Base-by-base conservation (phyloP, 2,113 vertebrate genomes). In the Ptychochromis oligacanthus region DNA sequence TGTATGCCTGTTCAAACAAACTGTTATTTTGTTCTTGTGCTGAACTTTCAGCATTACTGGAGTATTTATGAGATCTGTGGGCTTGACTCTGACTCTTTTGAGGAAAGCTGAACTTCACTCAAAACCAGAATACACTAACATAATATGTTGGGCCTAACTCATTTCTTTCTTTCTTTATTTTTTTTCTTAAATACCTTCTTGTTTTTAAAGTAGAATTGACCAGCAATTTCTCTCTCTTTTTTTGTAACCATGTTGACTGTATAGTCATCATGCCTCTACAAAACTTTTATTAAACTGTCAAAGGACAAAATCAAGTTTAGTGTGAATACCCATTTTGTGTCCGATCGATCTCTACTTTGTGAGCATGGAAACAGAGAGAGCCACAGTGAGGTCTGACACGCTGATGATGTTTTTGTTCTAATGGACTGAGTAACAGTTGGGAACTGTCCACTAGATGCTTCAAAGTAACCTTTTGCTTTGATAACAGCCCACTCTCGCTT, bases 391-490 rank as follows among this genome's bases (percentile, higher is more conserved):
- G 43, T 61, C 57, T 38, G 56, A 34, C 79, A 61, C n/a, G 1
- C 31, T 11, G 67, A 75, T 75, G 43, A 64, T 38, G 46, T 52
- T 72, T 72, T 72, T 54, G 67, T 72, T 72, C 59, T 75, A 75
- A 81, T 81, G 67, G 4, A 81, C 67, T 75, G 46, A 26, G 80
- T 38, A 74, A 75, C 56, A 52, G 38, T 46, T 70, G 65, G 62
- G 77, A 79, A 65, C 54, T 46, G 31, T 31, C 56, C 62, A 58
- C 38, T 34, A 70, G 34, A 57, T 67, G 54, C 64, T 70, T 67
- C 34, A 70, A 24, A 70, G 36, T 70, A 80, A 80, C 80, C 80
- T 52, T 61, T 36, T 61, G 43, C 40, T 40, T 24, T 60, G 64
- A 72, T 61, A 49, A 34, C 55, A 75, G 67, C 55, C 26, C 43